Base-by-base conservation (phyloP, 2,888 invertebrate species). In the Aphrophora alni region DNA sequence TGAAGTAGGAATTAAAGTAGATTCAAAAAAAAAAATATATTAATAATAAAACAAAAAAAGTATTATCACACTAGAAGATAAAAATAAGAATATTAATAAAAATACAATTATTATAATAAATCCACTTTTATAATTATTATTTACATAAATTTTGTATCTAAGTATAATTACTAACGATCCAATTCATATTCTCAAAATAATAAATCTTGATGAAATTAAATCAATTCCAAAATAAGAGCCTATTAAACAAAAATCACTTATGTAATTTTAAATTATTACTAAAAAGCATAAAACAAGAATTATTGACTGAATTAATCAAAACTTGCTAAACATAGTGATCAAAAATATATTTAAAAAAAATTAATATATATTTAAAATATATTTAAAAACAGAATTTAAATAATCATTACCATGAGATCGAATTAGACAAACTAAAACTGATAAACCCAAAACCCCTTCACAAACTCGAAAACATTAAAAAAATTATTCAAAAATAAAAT, bases 1-100 rank as follows among this genome's bases (percentile, higher is more conserved):
- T 88, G 93, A 90, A 24, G 91, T 92, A 21, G 93, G 93, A 89
- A 94, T 91, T 88, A 93, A 89, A 2, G 92, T 92, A 1, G 89
- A 88, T 81, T 94, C 93, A 92, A 93, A 94, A 90, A 91, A 92
- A n/a, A n/a, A n/a, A n/a, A n/a, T n/a, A n/a, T n/a, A n/a, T n/a
- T n/a, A n/a, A n/a, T n/a, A n/a, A n/a, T n/a, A n/a, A 33, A 33
- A 33, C 8, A 33, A 33, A 5, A 33, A 33, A 33, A 5, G 8
- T 5, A 5, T 33, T 5, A 5, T 33, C 8, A 8, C 8, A 33
- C 33, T 33, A 33, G 8, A 33, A 33, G 33, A 33, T 5, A 33
- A 33, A 33, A 5, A 33, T 33, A 33, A 33, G 33, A 33, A 33
- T n/a, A n/a, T n/a, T 33, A 33, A 5, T 33, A 5, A 33, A n/a